Evolutionary conservation across 2,797 vertebrate species (phyloP).

Genomic region (Holocentrus rufus): DNA sequence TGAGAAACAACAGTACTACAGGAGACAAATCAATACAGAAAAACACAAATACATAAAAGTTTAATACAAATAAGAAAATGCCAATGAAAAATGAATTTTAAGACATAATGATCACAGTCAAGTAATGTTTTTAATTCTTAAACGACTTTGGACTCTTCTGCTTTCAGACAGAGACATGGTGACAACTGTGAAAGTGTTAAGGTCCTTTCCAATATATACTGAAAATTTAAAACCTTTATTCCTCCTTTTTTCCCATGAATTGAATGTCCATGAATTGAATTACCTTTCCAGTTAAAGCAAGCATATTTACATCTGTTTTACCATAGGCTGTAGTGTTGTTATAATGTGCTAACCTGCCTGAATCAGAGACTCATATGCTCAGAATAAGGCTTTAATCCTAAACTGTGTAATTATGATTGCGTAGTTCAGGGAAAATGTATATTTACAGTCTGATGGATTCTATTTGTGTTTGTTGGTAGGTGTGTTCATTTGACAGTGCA

Average conservation of each 20-base stretch:
- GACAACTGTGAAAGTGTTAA: too few relatives aligned
- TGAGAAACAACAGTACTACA: too few relatives aligned
- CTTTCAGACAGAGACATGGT: neutral
- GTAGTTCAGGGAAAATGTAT: neutral
- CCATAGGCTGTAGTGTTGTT: neutral
- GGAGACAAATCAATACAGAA: too few relatives aligned
- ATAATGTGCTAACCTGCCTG: neutral
- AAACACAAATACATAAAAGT: too few relatives aligned
- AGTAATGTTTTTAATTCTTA: neutral
- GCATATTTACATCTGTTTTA: neutral
- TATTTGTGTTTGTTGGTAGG: conserved; percentile 48
- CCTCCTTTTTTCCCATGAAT: neutral
- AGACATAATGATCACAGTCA: too few relatives aligned
- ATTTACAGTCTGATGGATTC: neutral
- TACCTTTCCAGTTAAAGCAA: too few relatives aligned
- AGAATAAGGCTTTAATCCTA: too few relatives aligned
- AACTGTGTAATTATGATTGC: too few relatives aligned
- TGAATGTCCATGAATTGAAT: neutral
- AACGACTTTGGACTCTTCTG: neutral
- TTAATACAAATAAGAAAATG: too few relatives aligned
- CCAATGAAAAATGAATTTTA: too few relatives aligned
- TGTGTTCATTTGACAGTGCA: conserved; percentile 66
- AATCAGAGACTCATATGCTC: too few relatives aligned
- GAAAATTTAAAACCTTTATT: neutral
- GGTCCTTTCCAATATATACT: too few relatives aligned